phyloP scores from a whole-genome alignment of 2,888 invertebrate genomes.

The Punctoribates punctum region DNA sequence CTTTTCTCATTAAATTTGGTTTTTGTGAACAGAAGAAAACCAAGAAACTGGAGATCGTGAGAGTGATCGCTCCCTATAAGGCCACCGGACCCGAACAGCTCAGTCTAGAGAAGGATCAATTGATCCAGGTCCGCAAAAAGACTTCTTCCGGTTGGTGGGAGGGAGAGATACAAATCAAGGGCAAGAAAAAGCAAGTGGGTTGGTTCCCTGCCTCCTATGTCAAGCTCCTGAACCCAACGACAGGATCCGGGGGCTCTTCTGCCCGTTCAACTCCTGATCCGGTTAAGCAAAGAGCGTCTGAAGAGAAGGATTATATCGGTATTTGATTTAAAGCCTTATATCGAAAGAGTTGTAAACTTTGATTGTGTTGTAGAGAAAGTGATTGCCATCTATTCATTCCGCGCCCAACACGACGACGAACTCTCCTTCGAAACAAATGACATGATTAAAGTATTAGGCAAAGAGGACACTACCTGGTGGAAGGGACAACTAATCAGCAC shows the following conservation, averaged over 20 bases:
- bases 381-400: constrained; percentile 86
- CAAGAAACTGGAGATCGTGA: constrained; percentile 84
- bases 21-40: constrained; percentile 55
- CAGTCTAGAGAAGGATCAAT: constrained; percentile 80
- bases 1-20: background rate
- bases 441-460: constrained; percentile 78
- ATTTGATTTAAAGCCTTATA: constrained; percentile 20
- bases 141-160: constrained; percentile 99
- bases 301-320: constrained; percentile 39
- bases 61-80: constrained; percentile 87
- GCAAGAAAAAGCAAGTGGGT: constrained; percentile 84
- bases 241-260: constrained; percentile 49
- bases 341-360: background rate
- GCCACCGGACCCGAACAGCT: constrained; percentile 87
- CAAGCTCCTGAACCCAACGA: constrained; percentile 59
- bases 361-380: constrained; percentile 66
- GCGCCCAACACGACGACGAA: constrained; percentile 91
- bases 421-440: constrained; percentile 86
- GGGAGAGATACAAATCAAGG: constrained; percentile 83
- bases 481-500: constrained; percentile 78
- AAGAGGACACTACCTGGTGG: constrained; percentile 98
- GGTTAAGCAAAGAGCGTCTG: constrained; percentile 21
- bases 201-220: constrained; percentile 99
- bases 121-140: constrained; percentile 93
- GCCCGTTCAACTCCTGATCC: constrained; percentile 53